Conservation (phyloP, 2,113 vertebrate species). For the Macroglossus sobrinus region DNA sequence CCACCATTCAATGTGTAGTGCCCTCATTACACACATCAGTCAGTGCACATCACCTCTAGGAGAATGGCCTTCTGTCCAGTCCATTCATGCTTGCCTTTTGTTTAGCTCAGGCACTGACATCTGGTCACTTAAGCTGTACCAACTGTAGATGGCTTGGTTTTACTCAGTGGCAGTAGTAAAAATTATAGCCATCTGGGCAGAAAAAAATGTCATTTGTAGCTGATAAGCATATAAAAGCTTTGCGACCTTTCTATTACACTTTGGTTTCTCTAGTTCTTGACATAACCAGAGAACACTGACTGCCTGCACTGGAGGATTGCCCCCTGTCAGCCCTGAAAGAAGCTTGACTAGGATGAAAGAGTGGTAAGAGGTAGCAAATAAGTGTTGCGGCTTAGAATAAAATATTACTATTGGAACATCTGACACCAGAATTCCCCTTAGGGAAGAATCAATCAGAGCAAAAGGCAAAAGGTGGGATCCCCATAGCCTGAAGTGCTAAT, state of each 20-base stretch:
- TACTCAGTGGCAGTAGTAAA: not conserved
- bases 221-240: not conserved
- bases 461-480: not conserved
- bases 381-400: not conserved
- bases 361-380: not conserved
- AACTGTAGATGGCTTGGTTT: not conserved
- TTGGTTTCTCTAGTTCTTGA: not conserved
- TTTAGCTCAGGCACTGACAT: not conserved
- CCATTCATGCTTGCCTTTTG: not conserved
- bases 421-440: not conserved
- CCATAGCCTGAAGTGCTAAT: not conserved
- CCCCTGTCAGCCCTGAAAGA: not conserved
- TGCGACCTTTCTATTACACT: not conserved
- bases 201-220: not conserved
- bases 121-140: not conserved
- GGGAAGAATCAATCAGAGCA: not conserved
- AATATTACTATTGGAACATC: not conserved
- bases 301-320: not conserved
- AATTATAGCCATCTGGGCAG: not conserved
- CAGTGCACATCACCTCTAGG: not conserved
- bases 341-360: not conserved
- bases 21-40: not conserved
- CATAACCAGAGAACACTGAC: not conserved
- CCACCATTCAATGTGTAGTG: not conserved
- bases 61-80: not conserved